Conservation (phyloP, 2,888 invertebrate species). For the Parapristionchus giblindavisi region DNA sequence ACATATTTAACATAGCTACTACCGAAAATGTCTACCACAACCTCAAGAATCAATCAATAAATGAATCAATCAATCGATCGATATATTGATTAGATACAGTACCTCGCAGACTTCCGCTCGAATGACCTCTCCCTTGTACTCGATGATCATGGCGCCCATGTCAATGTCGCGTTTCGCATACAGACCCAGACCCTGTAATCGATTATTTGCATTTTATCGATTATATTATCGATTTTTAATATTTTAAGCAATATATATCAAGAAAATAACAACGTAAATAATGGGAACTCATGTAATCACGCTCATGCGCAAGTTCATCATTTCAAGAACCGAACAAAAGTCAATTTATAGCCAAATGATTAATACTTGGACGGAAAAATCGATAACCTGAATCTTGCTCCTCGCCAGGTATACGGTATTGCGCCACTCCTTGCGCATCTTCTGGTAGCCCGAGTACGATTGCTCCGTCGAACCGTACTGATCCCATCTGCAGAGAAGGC, state of each 20-base stretch:
- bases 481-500: slow-evolving; percentile 13
- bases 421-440: slow-evolving; percentile 98
- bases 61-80: too few species aligned
- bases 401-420: slow-evolving; percentile 92
- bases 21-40: too few species aligned
- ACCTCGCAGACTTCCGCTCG: slow-evolving; percentile 79
- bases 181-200: slow-evolving; percentile 88
- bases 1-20: too few species aligned
- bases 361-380: not conserved
- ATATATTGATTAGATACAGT: too few species aligned
- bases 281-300: too few species aligned
- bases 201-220: slow-evolving; percentile 39
- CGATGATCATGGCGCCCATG: slow-evolving; percentile 99
- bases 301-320: too few species aligned
- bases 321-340: not conserved
- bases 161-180: slow-evolving; percentile 97
- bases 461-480: slow-evolving; percentile 40
- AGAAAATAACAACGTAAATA: too few species aligned
- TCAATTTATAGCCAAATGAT: not conserved
- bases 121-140: slow-evolving; percentile 96
- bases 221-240: too few species aligned
- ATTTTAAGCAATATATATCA: too few species aligned
- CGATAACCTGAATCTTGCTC: slow-evolving; percentile 37
- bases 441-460: slow-evolving; percentile 89
- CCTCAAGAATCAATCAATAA: too few species aligned